Conservation (phyloP, 2,797 vertebrate genomes). For the Coracias cyanogaster region DNA sequence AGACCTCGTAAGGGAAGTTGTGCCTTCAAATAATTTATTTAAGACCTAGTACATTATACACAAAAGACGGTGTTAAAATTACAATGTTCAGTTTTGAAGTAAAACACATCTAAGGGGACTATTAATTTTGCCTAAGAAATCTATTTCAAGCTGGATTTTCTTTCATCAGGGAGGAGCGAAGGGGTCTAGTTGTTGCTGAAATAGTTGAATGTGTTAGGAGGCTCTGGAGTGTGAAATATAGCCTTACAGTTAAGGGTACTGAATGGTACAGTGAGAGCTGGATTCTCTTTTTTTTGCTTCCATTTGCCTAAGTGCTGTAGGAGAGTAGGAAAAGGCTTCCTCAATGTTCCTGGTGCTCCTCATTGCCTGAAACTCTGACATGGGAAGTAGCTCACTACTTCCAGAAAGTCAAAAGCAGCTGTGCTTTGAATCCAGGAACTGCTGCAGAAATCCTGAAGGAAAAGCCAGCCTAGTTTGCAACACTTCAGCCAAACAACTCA, state of each 20-base stretch:
- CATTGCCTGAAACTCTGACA: neutral
- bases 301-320: neutral
- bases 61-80: neutral
- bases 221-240: neutral
- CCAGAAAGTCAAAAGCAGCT: neutral
- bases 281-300: neutral
- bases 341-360: neutral
- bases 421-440: neutral
- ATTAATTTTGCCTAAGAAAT: neutral
- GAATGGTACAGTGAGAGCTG: neutral
- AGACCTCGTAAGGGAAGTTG: neutral
- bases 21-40: conserved; percentile 10
- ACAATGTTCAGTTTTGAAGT: neutral
- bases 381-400: neutral
- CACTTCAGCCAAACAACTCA: neutral
- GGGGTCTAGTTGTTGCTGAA: neutral
- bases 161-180: conserved; percentile 12
- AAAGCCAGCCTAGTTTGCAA: neutral
- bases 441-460: neutral
- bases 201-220: neutral
- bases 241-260: neutral
- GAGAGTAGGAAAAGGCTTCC: neutral
- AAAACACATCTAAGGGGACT: neutral
- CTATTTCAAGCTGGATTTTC: neutral
- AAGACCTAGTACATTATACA: neutral